Percentiles rank a stretch among this genome's conserved stretches.
phyloP scores from a whole-genome alignment of 2,888 invertebrate genomes.

The Alsophila aescularia region DNA sequence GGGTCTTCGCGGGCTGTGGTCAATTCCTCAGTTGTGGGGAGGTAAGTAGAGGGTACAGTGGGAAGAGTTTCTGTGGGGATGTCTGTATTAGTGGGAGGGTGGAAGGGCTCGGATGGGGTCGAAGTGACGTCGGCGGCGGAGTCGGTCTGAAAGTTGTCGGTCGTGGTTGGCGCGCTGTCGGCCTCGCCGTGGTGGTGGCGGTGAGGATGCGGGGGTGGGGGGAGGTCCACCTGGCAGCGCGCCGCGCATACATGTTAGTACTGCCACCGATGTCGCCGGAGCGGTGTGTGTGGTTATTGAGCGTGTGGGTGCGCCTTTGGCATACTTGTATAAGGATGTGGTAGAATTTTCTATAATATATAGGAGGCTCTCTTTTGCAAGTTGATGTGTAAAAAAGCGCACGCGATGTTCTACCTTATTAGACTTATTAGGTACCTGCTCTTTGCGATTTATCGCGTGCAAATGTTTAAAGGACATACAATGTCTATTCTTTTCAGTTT shows the following conservation, averaged over 20 bases:
- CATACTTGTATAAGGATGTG: neutral
- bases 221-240: constrained; percentile 68
- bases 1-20: constrained; percentile 56
- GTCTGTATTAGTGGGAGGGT: constrained; percentile 17
- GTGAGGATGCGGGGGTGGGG: constrained; percentile 66
- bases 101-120: constrained; percentile 34
- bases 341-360: no score
- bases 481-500: no score
- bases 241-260: constrained; percentile 77
- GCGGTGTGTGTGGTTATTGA: constrained; percentile 66
- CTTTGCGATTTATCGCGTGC: no score
- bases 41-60: constrained; percentile 47
- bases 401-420: no score
- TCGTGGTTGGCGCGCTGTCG: constrained; percentile 65
- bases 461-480: no score
- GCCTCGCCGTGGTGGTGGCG: constrained; percentile 78
- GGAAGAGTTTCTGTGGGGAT: constrained; percentile 30
- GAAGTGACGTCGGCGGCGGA: constrained; percentile 54
- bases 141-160: constrained; percentile 80
- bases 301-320: constrained; percentile 30
- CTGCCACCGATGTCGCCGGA: constrained; percentile 63
- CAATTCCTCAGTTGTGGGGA: constrained; percentile 56
- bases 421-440: no score
- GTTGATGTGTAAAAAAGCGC: no score
- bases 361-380: no score